Percentiles rank a stretch among this genome's conserved stretches.
Evolutionary conservation across 1,140 invertebrate genomes (phyloP).

Genomic region (Pseudomyrmex pallidus): DNA sequence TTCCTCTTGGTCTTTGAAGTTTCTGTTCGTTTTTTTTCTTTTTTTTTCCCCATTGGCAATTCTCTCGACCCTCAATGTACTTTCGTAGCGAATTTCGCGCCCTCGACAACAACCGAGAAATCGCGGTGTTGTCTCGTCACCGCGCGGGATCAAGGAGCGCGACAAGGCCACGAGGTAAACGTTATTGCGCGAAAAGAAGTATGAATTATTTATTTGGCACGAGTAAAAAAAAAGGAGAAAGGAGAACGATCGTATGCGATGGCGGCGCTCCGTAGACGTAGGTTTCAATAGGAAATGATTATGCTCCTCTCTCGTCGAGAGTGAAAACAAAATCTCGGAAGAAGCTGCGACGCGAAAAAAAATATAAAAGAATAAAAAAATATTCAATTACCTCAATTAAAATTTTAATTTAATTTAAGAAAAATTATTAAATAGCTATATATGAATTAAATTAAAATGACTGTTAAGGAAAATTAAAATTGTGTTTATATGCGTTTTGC

Average conservation of each 20-base stretch:
- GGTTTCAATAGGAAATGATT: slow-evolving; percentile 51
- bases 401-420: too few species aligned
- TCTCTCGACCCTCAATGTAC: slow-evolving; percentile 42
- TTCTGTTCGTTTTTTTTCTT: not conserved
- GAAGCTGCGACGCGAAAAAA: not conserved
- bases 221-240: slow-evolving; percentile 65
- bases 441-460: too few species aligned
- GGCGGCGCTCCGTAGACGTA: slow-evolving; percentile 62
- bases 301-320: not conserved
- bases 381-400: too few species aligned
- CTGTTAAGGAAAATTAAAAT: not conserved
- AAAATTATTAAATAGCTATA: too few species aligned
- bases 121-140: slow-evolving; percentile 61
- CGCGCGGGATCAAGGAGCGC: slow-evolving; percentile 71
- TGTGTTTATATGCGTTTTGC: not conserved
- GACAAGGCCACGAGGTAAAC: slow-evolving; percentile 71
- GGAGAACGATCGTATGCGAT: slow-evolving; percentile 64
- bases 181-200: slow-evolving; percentile 78
- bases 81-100: slow-evolving; percentile 66
- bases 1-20: too few species aligned
- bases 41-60: not conserved
- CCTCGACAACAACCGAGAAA: slow-evolving; percentile 68
- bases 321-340: slow-evolving; percentile 6
- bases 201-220: slow-evolving; percentile 81
- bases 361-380: not conserved